phyloP scores from a whole-genome alignment of 2,888 invertebrate genomes.

The Eupithecia vulgata region DNA sequence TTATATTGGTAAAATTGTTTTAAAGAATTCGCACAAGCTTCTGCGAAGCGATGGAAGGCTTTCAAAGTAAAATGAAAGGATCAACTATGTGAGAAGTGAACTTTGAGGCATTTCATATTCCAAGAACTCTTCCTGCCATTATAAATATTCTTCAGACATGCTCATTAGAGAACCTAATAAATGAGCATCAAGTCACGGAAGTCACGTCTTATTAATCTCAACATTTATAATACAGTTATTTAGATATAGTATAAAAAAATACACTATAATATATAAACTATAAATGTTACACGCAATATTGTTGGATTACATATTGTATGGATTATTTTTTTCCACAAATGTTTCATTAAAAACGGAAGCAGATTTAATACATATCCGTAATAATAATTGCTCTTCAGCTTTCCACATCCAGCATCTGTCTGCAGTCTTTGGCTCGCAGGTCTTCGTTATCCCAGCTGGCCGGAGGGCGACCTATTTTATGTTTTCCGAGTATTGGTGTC shows the following conservation, averaged over 20 bases:
- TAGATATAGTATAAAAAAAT: no score
- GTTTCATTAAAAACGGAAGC: no score
- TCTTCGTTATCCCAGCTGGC: background rate
- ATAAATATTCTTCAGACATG: background rate
- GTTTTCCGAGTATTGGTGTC: background rate
- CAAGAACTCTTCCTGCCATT: background rate
- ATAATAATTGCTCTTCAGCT: background rate
- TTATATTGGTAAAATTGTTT: background rate
- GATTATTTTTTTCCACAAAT: no score
- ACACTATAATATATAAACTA: no score
- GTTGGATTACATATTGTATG: no score
- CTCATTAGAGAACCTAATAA: background rate
- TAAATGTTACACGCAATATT: no score
- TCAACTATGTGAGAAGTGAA: background rate
- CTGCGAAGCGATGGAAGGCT: background rate
- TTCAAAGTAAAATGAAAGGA: background rate
- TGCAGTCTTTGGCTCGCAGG: background rate
- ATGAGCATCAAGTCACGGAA: background rate
- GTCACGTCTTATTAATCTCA: background rate
- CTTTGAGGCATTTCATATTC: constrained; percentile 1
- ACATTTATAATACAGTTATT: no score
- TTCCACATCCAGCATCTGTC: background rate
- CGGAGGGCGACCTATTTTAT: background rate
- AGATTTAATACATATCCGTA: no score
- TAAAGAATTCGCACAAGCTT: background rate